phyloP scores from a whole-genome alignment of 2,888 invertebrate genomes.

The Caenorhabditis sp. region DNA sequence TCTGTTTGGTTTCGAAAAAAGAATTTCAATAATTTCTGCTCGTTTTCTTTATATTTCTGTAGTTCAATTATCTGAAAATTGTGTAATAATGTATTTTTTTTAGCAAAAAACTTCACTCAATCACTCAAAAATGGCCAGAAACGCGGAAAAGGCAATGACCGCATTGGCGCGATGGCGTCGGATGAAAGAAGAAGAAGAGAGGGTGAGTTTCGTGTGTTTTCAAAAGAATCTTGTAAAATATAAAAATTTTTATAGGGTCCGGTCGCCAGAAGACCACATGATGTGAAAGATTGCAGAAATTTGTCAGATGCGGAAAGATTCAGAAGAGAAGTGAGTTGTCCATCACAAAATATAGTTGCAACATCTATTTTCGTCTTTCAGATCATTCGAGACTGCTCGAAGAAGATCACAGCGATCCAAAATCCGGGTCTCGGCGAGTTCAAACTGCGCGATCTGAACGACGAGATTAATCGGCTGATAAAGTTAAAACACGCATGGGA shows the following conservation, averaged over 20 bases:
- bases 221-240: not conserved
- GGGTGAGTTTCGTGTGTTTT: slow-evolving; percentile 37
- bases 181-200: slow-evolving; percentile 89
- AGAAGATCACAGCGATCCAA: slow-evolving; percentile 98
- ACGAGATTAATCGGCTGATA: slow-evolving; percentile 97
- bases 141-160: slow-evolving; percentile 98
- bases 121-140: slow-evolving; percentile 86
- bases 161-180: slow-evolving; percentile 98
- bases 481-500: slow-evolving; percentile 91
- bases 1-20: slow-evolving; percentile 38
- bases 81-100: not conserved
- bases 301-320: slow-evolving; percentile 88
- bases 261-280: slow-evolving; percentile 75
- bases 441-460: slow-evolving; percentile 95
- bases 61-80: too few relatives aligned
- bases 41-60: too few relatives aligned
- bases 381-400: slow-evolving; percentile 95
- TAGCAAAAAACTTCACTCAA: too few relatives aligned
- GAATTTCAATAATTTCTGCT: not conserved
- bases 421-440: slow-evolving; percentile 95
- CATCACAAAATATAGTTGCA: too few relatives aligned
- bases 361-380: slow-evolving; percentile 81
- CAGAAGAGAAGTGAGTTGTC: slow-evolving; percentile 90
- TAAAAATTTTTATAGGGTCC: slow-evolving; percentile 65
- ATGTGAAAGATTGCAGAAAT: slow-evolving; percentile 93